A percentile compares a stretch with the other conserved stretches of the same genome.
These are phyloP conservation scores for Fopius arisanus DNA, from an alignment of 1,140 invertebrate species.

Conservation along the genomic window DNA sequence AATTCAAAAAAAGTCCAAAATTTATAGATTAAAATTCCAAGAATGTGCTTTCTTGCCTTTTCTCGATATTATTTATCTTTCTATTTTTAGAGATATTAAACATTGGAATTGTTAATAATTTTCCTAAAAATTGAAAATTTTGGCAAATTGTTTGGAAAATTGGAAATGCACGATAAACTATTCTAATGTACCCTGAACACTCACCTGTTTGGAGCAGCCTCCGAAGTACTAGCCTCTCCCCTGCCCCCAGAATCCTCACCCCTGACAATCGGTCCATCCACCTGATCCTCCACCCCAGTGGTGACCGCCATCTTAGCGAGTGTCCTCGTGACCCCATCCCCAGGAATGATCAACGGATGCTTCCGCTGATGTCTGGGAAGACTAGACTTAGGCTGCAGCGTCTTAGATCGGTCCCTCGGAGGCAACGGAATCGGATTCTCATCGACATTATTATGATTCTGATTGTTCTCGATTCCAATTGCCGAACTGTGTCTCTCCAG, in stretches of 20 bases:
- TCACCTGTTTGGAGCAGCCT: constrained; percentile 50
- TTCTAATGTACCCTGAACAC: background rate
- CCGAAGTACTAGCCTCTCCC: constrained; percentile 32
- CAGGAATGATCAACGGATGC: constrained; percentile 86
- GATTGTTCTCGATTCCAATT: constrained; percentile 58
- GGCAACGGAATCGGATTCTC: constrained; percentile 83
- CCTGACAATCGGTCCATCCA: constrained; percentile 42
- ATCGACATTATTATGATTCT: constrained; percentile 62
- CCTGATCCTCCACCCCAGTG: constrained; percentile 51
- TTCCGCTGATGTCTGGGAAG: constrained; percentile 84
- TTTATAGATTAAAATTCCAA: no score
- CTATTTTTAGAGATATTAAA: no score
- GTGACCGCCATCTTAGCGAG: constrained; percentile 68
- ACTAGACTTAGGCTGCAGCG: constrained; percentile 68
- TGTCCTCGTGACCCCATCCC: constrained; percentile 69
- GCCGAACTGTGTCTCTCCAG: constrained; percentile 52
- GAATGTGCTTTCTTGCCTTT: no score
- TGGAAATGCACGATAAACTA: no score
- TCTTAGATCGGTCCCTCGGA: constrained; percentile 80
- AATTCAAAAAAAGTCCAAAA: no score
- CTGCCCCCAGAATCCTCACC: constrained; percentile 28
- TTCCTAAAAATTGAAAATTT: no score
- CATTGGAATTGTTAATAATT: no score
- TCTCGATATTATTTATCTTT: no score
- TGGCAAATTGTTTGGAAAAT: no score